Evolutionary conservation across 1,140 invertebrate genomes (phyloP).

Genomic region (Tetragnatha versicolor): DNA sequence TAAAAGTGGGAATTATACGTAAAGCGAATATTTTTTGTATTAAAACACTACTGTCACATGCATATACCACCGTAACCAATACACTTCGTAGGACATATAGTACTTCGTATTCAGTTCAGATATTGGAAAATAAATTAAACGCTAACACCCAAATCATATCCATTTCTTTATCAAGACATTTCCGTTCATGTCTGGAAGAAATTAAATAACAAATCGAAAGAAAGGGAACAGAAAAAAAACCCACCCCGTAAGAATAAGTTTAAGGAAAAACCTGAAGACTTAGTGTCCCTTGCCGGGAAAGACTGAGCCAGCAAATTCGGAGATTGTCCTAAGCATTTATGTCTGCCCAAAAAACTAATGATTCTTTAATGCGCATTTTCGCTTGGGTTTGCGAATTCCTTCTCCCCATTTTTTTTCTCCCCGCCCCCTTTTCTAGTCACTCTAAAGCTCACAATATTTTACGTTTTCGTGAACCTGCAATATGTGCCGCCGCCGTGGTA

Average conservation of each 20-base stretch:
- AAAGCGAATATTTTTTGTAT: no score
- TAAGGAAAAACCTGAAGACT: not conserved
- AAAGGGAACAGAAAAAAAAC: conserved; percentile 9
- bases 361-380: conserved; percentile 50
- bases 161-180: conserved; percentile 21
- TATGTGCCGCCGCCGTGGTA: conserved; percentile 1
- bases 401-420: not conserved
- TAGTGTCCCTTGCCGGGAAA: conserved; percentile 4
- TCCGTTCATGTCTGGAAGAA: conserved; percentile 19
- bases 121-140: no score
- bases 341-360: conserved; percentile 48
- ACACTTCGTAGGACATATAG: no score
- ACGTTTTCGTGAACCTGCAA: conserved; percentile 42
- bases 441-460: conserved; percentile 46
- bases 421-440: not conserved
- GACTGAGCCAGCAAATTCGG: conserved; percentile 38
- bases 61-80: no score
- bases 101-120: no score
- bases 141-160: conserved; percentile 15
- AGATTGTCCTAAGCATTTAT: conserved; percentile 46
- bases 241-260: conserved; percentile 15
- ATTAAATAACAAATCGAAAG: conserved; percentile 26
- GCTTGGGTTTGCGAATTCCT: conserved; percentile 37
- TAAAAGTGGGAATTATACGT: no score
- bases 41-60: no score